A percentile compares a stretch with the other conserved stretches of the same genome.
Conservation (phyloP, 2,888 invertebrate genomes). For the Mimas tiliae region DNA sequence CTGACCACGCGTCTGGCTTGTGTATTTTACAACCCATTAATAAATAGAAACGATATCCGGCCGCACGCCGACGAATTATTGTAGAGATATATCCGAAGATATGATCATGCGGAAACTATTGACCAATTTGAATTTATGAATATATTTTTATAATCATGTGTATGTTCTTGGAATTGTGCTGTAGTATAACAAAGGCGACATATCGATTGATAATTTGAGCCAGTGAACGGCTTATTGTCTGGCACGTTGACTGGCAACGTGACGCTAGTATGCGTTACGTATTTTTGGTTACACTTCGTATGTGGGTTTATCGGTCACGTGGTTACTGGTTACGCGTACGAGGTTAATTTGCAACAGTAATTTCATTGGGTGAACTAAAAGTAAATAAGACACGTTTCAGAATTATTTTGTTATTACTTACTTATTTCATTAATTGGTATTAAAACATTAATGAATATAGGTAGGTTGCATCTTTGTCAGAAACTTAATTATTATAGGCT, state of each 20-base stretch:
- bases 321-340: background rate
- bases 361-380: background rate
- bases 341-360: background rate
- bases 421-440: no score
- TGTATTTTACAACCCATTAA: constrained; percentile 35
- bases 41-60: constrained; percentile 27
- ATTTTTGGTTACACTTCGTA: constrained; percentile 20
- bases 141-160: background rate
- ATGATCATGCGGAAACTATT: background rate
- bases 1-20: constrained; percentile 47
- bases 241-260: constrained; percentile 49
- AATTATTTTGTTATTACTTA: background rate
- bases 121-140: background rate
- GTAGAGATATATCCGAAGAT: constrained; percentile 13
- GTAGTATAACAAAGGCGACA: background rate
- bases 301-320: constrained; percentile 18
- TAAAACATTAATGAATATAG: no score
- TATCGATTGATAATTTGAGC: constrained; percentile 25
- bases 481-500: no score
- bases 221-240: constrained; percentile 32
- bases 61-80: background rate
- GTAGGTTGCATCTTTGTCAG: no score
- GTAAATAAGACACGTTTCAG: background rate
- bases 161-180: constrained; percentile 1
- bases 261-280: constrained; percentile 33